These are phyloP conservation scores for Macrocentrus cingulum DNA, from an alignment of 1,140 invertebrate species.

Conservation along the genomic window DNA sequence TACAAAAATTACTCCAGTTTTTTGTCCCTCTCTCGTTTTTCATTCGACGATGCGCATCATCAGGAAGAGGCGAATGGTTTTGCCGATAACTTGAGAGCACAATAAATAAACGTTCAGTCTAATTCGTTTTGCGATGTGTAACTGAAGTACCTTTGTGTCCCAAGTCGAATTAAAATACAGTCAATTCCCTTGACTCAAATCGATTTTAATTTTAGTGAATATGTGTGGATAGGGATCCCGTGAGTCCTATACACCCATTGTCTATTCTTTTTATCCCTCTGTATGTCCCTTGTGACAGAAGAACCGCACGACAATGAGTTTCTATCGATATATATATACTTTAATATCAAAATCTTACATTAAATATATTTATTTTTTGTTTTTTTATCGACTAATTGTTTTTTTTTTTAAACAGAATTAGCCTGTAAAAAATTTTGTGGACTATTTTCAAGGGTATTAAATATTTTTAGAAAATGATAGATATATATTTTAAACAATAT, in stretches of 20 bases:
- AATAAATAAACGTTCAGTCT: not conserved
- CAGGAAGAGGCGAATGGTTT: too few relatives aligned
- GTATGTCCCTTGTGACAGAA: not conserved
- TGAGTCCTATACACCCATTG: not conserved
- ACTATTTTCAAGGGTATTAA: too few relatives aligned
- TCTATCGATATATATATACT: not conserved
- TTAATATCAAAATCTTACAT: not conserved
- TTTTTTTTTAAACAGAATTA: too few relatives aligned
- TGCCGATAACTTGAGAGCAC: not conserved
- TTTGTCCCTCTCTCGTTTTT: too few relatives aligned
- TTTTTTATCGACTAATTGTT: too few relatives aligned
- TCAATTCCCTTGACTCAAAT: constrained; percentile 15
- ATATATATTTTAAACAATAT: too few relatives aligned
- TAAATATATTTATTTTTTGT: too few relatives aligned
- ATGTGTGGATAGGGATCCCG: not conserved
- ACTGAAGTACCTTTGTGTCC: not conserved
- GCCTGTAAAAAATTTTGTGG: too few relatives aligned
- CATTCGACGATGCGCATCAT: too few relatives aligned
- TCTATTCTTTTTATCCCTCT: not conserved
- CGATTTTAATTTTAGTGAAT: constrained; percentile 16
- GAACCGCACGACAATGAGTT: not conserved
- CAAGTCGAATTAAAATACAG: constrained; percentile 10
- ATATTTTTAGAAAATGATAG: too few relatives aligned
- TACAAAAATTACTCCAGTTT: too few relatives aligned
- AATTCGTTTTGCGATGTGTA: not conserved